Evolutionary conservation across 2,888 invertebrate species (phyloP).

Genomic region (Drosophila leonis): DNA sequence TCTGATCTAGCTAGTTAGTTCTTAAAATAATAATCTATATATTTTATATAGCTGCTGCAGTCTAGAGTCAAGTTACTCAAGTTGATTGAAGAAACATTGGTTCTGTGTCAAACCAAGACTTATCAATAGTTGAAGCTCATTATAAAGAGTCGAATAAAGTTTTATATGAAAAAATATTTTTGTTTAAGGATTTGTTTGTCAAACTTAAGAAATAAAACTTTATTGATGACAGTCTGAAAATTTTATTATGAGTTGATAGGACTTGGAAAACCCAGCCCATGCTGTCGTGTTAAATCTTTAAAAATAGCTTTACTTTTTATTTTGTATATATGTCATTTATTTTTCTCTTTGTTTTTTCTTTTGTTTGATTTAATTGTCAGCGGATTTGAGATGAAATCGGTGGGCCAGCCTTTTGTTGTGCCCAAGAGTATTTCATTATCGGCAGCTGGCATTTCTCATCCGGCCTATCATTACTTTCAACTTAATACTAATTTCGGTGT

Average conservation of each 20-base stretch:
- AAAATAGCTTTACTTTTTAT: background rate
- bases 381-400: slow-evolving; percentile 41
- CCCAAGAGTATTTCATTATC: slow-evolving; percentile 56
- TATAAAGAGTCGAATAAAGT: background rate
- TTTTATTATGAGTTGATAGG: background rate
- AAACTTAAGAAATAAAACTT: background rate
- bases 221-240: background rate
- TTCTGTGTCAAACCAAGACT: background rate
- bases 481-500: slow-evolving; percentile 71
- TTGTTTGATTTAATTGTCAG: slow-evolving; percentile 52
- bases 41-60: too few species aligned
- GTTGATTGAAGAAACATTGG: too few species aligned
- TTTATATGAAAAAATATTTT: background rate
- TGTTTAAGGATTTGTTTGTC: background rate
- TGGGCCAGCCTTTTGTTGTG: slow-evolving; percentile 27
- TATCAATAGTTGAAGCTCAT: background rate
- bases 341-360: background rate
- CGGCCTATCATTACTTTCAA: slow-evolving; percentile 72
- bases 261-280: too few species aligned
- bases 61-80: too few species aligned
- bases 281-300: background rate
- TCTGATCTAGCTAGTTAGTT: too few species aligned
- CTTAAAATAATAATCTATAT: too few species aligned
- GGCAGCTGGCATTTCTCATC: slow-evolving; percentile 75
- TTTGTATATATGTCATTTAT: background rate